Evolutionary conservation across 2,888 invertebrate species (phyloP), one percentile per base, ranked within the genome.

Genomic region (Hartigia nigra): DNA sequence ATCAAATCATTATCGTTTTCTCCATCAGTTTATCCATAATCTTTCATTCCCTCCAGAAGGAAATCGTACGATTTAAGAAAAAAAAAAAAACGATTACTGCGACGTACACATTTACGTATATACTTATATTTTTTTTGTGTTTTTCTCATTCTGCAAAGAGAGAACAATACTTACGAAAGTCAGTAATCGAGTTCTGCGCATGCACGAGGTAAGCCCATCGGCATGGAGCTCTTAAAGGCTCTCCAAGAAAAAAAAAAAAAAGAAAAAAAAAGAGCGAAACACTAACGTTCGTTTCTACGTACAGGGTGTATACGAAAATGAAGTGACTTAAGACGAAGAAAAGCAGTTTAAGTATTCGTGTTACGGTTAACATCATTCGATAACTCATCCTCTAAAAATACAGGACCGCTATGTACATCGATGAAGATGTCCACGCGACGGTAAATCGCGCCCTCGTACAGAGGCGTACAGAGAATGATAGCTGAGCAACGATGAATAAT

Each of bases 371-470:
- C 76, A 77, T 23, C 55, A 9, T 55, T 55, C 55, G 55, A 55
- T 23, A 32, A 69, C 76, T 70, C 77, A 76, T 75, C 78, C 75
- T 39, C 77, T 77, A 81, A 82, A 80, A 81, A 81, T 81, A 82
- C 80, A 81, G 55, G 70, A n/a, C 75, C 31, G 75, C 76, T 84
- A 82, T 84, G 31, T 84, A 84, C 82, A 84, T 70, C 77, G 81
- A 80, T 75, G 14, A 77, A 80, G 74, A 80, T 76, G 14, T 37
- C 4, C 23, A n/a, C 39, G 14, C 69, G 55, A 23, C 55, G 9
- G 2, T 23, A 0, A 55, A 55, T 23, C 5, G 55, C 55, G 55
- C 14, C 23, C 55, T 72, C 72, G 0, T 12, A 14, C 23, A 1
- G 12, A 55, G 55, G 31, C 31, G 72, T 34, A 72, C 72, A 72